phyloP scores from a whole-genome alignment of 2,797 vertebrate species.

The Liasis olivaceus region DNA sequence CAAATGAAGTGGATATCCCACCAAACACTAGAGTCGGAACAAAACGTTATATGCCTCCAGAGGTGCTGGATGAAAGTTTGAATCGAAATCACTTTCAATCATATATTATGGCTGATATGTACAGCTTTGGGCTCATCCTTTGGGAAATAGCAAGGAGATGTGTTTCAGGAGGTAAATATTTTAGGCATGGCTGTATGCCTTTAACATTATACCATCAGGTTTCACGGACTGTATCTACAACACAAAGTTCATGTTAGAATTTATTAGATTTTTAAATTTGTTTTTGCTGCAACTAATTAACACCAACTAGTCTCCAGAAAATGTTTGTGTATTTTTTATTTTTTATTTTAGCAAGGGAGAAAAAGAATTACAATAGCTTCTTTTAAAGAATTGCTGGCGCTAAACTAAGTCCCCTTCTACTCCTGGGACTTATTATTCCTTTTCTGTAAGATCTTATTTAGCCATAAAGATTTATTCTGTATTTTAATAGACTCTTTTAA shows the following conservation, averaged over 20 bases:
- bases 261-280: background rate
- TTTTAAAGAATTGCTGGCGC: slow-evolving; percentile 19
- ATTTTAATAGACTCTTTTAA: slow-evolving; percentile 5
- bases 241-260: background rate
- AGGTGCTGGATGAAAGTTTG: slow-evolving; percentile 93
- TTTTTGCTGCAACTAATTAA: background rate
- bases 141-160: slow-evolving; percentile 95
- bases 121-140: slow-evolving; percentile 95
- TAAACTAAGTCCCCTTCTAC: slow-evolving; percentile 14
- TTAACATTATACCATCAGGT: background rate
- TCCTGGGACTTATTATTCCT: background rate
- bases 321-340: background rate
- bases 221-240: background rate
- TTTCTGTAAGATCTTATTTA: slow-evolving; percentile 18
- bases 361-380: background rate
- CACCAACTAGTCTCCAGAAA: background rate
- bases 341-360: too few relatives aligned
- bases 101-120: slow-evolving; percentile 99
- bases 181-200: background rate
- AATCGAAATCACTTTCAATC: slow-evolving; percentile 94
- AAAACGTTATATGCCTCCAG: slow-evolving; percentile 98
- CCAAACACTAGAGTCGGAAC: slow-evolving; percentile 93
- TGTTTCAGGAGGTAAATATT: slow-evolving; percentile 87
- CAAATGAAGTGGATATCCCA: slow-evolving; percentile 94
- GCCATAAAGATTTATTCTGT: background rate